Evolutionary conservation across 2,113 vertebrate genomes (phyloP).

Genomic region (Lamprotornis superbus): DNA sequence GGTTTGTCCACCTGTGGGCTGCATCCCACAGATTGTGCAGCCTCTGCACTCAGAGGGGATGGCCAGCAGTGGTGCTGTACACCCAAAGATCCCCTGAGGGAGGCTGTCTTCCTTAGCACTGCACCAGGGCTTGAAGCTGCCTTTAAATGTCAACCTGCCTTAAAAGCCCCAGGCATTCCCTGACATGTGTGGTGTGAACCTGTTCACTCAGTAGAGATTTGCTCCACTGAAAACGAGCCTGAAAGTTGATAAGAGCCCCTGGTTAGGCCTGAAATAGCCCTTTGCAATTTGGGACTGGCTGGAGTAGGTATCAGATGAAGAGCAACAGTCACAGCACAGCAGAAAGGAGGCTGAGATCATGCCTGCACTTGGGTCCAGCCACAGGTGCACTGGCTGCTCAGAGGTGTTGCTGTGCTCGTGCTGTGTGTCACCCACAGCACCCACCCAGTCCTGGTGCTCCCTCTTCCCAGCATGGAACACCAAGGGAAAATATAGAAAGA

Average conservation of each 20-base stretch:
- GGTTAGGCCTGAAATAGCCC: constrained; percentile 20
- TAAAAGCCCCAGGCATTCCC: not conserved
- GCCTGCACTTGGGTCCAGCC: not conserved
- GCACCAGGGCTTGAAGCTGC: not conserved
- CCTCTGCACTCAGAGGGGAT: not conserved
- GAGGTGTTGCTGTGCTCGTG: not conserved
- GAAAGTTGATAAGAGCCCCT: constrained; percentile 37
- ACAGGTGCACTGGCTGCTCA: not conserved
- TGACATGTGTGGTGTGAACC: not conserved
- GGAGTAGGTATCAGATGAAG: not conserved
- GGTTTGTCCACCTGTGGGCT: not conserved
- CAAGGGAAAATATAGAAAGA: not conserved
- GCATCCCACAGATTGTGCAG: not conserved
- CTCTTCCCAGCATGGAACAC: not conserved
- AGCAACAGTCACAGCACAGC: not conserved
- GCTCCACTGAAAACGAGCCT: not conserved
- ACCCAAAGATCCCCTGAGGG: not conserved
- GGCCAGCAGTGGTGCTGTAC: not conserved
- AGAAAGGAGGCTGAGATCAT: not conserved
- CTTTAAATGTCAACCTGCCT: not conserved
- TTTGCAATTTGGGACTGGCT: not conserved
- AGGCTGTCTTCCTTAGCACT: not conserved
- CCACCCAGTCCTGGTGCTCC: not conserved
- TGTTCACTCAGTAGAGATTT: not conserved
- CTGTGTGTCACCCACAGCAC: not conserved